A percentile compares a stretch with the other conserved stretches of the same genome.
Conservation (phyloP, 2,113 vertebrate genomes). For the Elephantulus edwardii region DNA sequence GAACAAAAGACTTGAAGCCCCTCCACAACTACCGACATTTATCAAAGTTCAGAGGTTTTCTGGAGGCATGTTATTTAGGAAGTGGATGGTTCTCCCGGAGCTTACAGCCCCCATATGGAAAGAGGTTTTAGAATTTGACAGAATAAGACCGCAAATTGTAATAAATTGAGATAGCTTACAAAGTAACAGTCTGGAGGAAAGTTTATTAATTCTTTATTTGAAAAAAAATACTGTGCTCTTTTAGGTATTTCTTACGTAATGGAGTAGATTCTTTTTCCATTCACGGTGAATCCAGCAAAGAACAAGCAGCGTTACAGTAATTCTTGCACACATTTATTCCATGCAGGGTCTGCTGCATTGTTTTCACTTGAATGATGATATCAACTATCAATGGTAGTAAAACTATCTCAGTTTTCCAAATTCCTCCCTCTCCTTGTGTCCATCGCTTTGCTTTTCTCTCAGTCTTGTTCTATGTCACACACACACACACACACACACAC, state of each 20-base stretch:
- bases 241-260: background rate
- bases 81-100: background rate
- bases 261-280: background rate
- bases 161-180: background rate
- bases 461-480: background rate
- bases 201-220: background rate
- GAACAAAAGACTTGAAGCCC: too few species aligned
- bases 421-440: background rate
- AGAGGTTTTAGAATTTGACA: background rate
- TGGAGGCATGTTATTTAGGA: too few species aligned
- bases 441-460: background rate
- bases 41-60: too few species aligned
- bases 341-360: background rate
- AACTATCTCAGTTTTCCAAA: constrained; percentile 28
- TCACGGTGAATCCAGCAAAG: background rate
- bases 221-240: background rate
- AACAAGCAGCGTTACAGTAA: background rate
- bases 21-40: too few species aligned
- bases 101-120: background rate
- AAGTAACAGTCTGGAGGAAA: background rate
- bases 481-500: background rate
- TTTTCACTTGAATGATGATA: constrained; percentile 9
- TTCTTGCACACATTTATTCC: background rate
- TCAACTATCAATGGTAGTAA: background rate
- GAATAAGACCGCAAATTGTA: background rate